Percentiles rank a stretch among this genome's conserved stretches.
Evolutionary conservation across 1,140 invertebrate species (phyloP).

Genomic region (Conus ventricosus): DNA sequence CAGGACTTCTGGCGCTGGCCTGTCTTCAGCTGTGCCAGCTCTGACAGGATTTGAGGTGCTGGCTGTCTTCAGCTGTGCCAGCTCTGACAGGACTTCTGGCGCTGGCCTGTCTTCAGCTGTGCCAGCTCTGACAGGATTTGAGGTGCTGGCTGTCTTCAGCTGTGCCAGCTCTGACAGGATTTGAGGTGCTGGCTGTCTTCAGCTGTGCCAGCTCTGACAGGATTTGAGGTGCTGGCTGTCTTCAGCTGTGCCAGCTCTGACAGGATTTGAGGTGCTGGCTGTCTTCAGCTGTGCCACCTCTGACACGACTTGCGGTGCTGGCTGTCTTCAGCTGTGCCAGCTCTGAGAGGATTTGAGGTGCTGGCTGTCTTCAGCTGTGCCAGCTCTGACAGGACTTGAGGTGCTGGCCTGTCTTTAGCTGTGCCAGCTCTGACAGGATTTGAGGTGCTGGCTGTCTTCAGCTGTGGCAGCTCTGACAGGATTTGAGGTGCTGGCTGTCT

Average conservation of each 20-base stretch:
- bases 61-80: background rate
- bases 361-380: too few species aligned
- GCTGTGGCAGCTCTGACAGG: too few species aligned
- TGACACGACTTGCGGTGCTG: background rate
- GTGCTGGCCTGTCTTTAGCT: slow-evolving; percentile 29
- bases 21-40: background rate
- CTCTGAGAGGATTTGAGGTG: too few species aligned
- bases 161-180: background rate
- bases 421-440: too few species aligned
- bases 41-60: background rate
- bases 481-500: background rate
- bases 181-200: too few species aligned
- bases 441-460: too few species aligned
- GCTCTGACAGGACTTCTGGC: background rate
- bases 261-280: slow-evolving; percentile 8
- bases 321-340: too few species aligned
- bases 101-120: too few species aligned
- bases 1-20: too few species aligned
- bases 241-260: background rate
- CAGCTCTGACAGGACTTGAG: too few species aligned
- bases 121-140: slow-evolving; percentile 1
- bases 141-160: too few species aligned
- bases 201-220: too few species aligned
- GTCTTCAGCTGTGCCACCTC: background rate
- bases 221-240: background rate